Evolutionary conservation across 35 echinoderm and acorn worm genomes (phyloP).

Genomic region (Eucidaris tribuloides): DNA sequence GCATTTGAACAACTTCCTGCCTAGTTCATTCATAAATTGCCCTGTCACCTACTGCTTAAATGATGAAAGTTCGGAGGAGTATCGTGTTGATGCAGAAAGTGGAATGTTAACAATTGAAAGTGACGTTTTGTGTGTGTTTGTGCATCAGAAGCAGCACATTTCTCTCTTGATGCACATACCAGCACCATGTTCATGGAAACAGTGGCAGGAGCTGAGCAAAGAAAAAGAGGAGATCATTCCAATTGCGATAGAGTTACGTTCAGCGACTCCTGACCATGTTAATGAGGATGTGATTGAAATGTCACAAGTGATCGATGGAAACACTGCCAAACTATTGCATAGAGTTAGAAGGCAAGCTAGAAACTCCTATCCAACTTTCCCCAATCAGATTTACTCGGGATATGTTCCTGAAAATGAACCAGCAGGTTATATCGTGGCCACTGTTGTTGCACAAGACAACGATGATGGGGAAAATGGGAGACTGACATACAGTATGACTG

Average conservation of each 20-base stretch:
- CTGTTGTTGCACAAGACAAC: conserved; percentile 70
- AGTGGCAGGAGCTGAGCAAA: neutral
- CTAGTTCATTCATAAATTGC: conserved; percentile 37
- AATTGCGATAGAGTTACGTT: neutral
- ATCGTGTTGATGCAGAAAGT: neutral
- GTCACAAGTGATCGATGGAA: neutral
- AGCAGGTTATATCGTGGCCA: conserved; percentile 75
- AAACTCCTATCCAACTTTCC: conserved; percentile 66
- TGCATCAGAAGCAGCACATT: conserved; percentile 27
- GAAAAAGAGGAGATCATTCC: neutral
- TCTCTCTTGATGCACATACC: conserved; percentile 25
- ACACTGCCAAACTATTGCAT: conserved; percentile 7
- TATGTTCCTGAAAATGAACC: conserved; percentile 82
- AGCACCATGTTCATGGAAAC: conserved; percentile 16
- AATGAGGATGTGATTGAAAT: neutral
- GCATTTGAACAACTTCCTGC: conserved; percentile 48
- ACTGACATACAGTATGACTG: conserved; percentile 69
- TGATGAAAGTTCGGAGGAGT: conserved; percentile 16
- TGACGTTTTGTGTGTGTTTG: conserved; percentile 17
- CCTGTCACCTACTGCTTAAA: conserved; percentile 1
- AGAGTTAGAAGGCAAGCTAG: conserved; percentile 11
- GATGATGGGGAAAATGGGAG: conserved; percentile 65
- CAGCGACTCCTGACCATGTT: neutral
- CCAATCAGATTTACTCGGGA: conserved; percentile 17
- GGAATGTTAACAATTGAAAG: conserved; percentile 1